phyloP scores from a whole-genome alignment of 2,888 invertebrate genomes.

The Rotaria magnacalcarata region DNA sequence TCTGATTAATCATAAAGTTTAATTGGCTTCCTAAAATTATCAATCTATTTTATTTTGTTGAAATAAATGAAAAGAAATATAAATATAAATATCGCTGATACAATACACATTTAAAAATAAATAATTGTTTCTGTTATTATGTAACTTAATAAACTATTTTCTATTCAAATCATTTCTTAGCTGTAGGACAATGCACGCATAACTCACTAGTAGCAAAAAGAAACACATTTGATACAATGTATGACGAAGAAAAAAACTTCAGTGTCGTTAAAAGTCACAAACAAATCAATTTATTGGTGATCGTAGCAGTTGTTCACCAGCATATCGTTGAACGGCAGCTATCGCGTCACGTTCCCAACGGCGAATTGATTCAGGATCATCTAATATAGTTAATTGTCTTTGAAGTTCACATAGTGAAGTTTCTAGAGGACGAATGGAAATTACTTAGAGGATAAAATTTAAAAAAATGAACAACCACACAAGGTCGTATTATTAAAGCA shows the following conservation, averaged over 20 bases:
- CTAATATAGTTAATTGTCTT: neutral
- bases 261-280: neutral
- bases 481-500: neutral
- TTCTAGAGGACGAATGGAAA: neutral
- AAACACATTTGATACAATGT: neutral
- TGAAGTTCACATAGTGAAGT: neutral
- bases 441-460: neutral
- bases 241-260: neutral
- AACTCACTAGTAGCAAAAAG: neutral
- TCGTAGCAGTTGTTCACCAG: neutral
- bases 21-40: too few relatives aligned
- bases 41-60: too few relatives aligned
- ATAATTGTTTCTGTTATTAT: too few relatives aligned
- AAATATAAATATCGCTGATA: too few relatives aligned
- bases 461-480: neutral
- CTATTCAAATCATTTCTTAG: too few relatives aligned
- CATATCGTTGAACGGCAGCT: neutral
- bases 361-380: neutral
- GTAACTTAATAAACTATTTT: too few relatives aligned
- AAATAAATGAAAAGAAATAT: too few relatives aligned
- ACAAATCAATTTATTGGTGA: neutral
- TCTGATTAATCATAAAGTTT: too few relatives aligned
- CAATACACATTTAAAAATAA: too few relatives aligned
- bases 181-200: neutral
- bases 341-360: neutral